Percentiles rank a stretch among this genome's conserved stretches.
Evolutionary conservation across 2,888 invertebrate genomes (phyloP).

Genomic region (Doris montereyensis): DNA sequence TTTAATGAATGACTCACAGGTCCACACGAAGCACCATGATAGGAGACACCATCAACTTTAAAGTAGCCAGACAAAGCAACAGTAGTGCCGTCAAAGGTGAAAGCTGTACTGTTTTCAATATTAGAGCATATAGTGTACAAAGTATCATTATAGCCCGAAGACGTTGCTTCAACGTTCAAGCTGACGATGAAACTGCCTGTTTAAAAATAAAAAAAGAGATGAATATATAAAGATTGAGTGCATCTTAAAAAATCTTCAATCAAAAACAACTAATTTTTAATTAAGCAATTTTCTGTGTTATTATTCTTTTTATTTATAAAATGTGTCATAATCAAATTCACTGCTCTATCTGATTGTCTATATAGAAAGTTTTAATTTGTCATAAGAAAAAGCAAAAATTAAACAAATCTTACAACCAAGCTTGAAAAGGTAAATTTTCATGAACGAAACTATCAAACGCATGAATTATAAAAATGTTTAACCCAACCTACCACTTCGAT

Average conservation of each 20-base stretch:
- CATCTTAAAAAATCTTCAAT: too few relatives aligned
- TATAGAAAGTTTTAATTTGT: too few relatives aligned
- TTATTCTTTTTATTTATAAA: too few relatives aligned
- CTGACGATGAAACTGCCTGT: conserved; percentile 43
- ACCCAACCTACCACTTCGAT: conserved; percentile 34
- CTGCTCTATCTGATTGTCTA: too few relatives aligned
- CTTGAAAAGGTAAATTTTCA: too few relatives aligned
- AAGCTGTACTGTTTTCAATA: conserved; percentile 29
- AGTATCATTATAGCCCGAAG: conserved; percentile 33
- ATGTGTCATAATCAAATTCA: too few relatives aligned
- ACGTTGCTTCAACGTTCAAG: conserved; percentile 29
- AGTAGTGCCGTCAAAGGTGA: conserved; percentile 36
- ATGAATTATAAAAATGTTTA: background rate
- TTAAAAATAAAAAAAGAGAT: background rate
- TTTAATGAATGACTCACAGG: too few relatives aligned
- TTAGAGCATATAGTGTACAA: conserved; percentile 34
- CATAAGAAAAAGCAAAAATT: too few relatives aligned
- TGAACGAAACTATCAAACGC: background rate
- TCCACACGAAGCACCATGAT: conserved; percentile 40
- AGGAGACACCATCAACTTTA: conserved; percentile 36
- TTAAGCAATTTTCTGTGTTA: too few relatives aligned
- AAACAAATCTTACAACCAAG: too few relatives aligned
- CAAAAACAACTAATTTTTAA: too few relatives aligned
- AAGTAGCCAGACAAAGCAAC: conserved; percentile 29
- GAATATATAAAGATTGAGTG: too few relatives aligned